These are phyloP conservation scores for Sciaenops ocellatus DNA, from an alignment of 2,797 vertebrate genomes.

Conservation along the genomic window DNA sequence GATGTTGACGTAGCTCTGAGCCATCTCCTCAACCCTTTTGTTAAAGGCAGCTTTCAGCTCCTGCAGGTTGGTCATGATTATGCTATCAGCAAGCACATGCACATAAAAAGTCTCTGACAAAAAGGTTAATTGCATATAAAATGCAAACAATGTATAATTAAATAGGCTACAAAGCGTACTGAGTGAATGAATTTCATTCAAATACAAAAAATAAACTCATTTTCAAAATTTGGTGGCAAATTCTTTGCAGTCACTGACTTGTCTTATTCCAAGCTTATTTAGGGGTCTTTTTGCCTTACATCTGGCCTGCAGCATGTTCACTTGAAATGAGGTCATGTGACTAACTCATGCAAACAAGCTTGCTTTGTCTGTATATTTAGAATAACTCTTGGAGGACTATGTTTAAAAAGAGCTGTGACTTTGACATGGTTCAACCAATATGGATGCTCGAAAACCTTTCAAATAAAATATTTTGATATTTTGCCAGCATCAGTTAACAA, in stretches of 20 bases:
- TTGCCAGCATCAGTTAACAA: neutral
- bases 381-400: neutral
- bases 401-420: neutral
- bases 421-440: neutral
- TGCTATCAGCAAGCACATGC: neutral
- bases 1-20: slow-evolving; percentile 4
- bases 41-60: slow-evolving; percentile 77
- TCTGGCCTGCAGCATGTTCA: neutral
- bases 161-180: too few relatives aligned
- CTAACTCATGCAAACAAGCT: too few relatives aligned
- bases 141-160: neutral
- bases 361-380: neutral
- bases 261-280: neutral
- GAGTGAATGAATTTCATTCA: neutral
- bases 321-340: neutral
- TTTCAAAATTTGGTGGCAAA: neutral
- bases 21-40: slow-evolving; percentile 56
- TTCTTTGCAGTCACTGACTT: neutral
- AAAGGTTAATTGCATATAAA: neutral
- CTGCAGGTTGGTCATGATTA: slow-evolving; percentile 17
- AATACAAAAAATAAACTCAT: neutral
- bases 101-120: neutral
- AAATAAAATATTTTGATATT: neutral
- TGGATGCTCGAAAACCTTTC: neutral
- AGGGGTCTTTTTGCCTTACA: too few relatives aligned